Percentiles rank a stretch among this genome's conserved stretches.
Evolutionary conservation across 1,140 invertebrate genomes (phyloP).

Genomic region (Lepidurus arcticus): DNA sequence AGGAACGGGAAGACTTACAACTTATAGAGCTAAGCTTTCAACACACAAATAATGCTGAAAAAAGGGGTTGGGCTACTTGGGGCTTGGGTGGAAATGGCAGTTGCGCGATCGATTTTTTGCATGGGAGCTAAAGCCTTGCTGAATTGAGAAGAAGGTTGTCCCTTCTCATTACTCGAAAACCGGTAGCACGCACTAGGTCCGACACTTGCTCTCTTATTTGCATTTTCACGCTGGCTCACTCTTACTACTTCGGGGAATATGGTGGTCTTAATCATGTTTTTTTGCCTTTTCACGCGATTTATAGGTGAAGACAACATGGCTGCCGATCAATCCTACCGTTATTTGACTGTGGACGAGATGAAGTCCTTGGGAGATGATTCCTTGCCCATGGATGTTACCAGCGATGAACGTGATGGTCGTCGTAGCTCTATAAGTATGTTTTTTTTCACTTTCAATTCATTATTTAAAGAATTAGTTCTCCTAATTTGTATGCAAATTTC

Average conservation of each 20-base stretch:
- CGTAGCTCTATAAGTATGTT: slow-evolving; percentile 42
- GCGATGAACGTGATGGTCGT: slow-evolving; percentile 74
- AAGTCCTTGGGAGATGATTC: slow-evolving; percentile 90
- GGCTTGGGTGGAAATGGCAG: not conserved
- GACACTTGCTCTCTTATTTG: not conserved
- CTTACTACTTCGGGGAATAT: no score
- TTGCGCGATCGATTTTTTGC: slow-evolving; percentile 2
- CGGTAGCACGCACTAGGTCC: not conserved
- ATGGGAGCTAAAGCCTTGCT: not conserved
- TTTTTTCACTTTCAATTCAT: not conserved
- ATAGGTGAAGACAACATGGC: slow-evolving; percentile 79
- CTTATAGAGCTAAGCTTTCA: not conserved
- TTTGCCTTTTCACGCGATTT: slow-evolving; percentile 32
- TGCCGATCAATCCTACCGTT: slow-evolving; percentile 84
- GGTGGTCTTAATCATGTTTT: no score
- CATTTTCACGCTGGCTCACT: not conserved
- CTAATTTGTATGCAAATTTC: not conserved
- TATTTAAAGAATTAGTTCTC: not conserved
- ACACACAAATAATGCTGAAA: not conserved
- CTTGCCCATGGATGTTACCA: slow-evolving; percentile 82
- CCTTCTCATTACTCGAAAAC: not conserved
- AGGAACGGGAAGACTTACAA: not conserved
- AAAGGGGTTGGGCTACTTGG: not conserved
- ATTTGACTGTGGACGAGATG: slow-evolving; percentile 89
- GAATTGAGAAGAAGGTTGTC: not conserved